These are phyloP conservation scores for Pterostichus niger DNA, from an alignment of 2,888 invertebrate species.

Conservation along the genomic window DNA sequence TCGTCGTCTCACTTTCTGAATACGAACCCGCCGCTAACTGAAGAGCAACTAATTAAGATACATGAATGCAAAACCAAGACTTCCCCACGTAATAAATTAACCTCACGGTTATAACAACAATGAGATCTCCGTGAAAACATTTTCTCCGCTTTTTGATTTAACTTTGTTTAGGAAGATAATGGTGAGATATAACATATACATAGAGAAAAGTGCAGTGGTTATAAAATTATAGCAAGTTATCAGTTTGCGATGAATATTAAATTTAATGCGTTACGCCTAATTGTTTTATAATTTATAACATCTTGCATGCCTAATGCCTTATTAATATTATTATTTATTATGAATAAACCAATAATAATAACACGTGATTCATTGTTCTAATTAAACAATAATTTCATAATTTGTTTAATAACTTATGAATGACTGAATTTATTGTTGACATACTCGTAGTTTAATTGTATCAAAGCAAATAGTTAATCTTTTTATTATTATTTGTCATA, in stretches of 20 bases:
- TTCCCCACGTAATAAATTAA: slow-evolving; percentile 41
- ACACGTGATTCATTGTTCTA: neutral
- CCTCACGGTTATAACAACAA: slow-evolving; percentile 23
- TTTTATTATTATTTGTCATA: too few species aligned
- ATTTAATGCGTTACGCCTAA: neutral
- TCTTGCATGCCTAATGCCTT: neutral
- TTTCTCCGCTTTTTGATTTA: slow-evolving; percentile 28
- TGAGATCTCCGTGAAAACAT: slow-evolving; percentile 16
- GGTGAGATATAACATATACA: neutral
- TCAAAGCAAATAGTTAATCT: too few species aligned
- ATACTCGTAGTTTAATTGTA: too few species aligned
- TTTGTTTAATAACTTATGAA: too few species aligned
- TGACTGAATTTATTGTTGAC: too few species aligned
- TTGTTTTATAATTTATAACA: slow-evolving; percentile 7
- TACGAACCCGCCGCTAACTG: slow-evolving; percentile 5
- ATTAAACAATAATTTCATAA: neutral
- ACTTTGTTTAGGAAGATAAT: slow-evolving; percentile 30
- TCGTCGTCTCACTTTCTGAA: slow-evolving; percentile 61
- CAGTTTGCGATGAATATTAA: neutral
- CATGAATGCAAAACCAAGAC: slow-evolving; percentile 33
- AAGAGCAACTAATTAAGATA: slow-evolving; percentile 41
- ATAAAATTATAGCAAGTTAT: neutral
- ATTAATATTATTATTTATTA: neutral
- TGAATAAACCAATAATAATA: neutral
- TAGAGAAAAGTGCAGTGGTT: neutral